Percentiles rank a stretch among this genome's conserved stretches.
These are phyloP conservation scores for Lasiurus cinereus DNA, from an alignment of 2,113 vertebrate species.

Conservation along the genomic window DNA sequence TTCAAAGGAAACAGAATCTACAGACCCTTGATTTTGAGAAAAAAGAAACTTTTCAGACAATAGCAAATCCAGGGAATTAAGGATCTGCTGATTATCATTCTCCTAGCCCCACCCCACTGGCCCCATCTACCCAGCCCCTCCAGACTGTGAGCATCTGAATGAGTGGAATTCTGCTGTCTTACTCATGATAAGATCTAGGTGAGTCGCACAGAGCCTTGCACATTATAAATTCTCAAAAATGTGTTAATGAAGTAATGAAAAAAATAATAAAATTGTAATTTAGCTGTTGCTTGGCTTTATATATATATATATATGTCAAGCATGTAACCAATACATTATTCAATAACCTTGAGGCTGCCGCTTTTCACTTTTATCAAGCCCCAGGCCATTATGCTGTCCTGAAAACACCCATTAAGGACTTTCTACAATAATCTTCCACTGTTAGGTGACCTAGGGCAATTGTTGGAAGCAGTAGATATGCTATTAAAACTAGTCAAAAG, in stretches of 20 bases:
- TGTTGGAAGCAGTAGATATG: not conserved
- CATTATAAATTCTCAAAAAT: not conserved
- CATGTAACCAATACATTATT: not conserved
- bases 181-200: not conserved
- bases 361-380: not conserved
- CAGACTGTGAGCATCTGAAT: not conserved
- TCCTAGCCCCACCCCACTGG: not conserved
- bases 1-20: not conserved
- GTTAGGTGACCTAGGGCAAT: slow-evolving; percentile 1
- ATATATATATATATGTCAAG: not conserved
- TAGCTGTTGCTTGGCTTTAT: not conserved
- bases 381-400: not conserved
- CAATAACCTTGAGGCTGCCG: not conserved
- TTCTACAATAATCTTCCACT: not conserved
- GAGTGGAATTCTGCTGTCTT: not conserved
- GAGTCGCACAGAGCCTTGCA: not conserved
- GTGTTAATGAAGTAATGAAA: not conserved
- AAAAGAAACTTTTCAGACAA: not conserved
- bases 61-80: not conserved
- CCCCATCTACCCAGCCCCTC: not conserved
- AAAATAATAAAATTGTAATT: slow-evolving; percentile 12
- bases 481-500: slow-evolving; percentile 38
- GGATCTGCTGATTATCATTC: not conserved
- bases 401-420: slow-evolving; percentile 25
- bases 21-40: not conserved